Percentiles rank a stretch among this genome's conserved stretches.
Evolutionary conservation across 2,888 invertebrate species (phyloP).

Genomic region (Alloplasta piceator): DNA sequence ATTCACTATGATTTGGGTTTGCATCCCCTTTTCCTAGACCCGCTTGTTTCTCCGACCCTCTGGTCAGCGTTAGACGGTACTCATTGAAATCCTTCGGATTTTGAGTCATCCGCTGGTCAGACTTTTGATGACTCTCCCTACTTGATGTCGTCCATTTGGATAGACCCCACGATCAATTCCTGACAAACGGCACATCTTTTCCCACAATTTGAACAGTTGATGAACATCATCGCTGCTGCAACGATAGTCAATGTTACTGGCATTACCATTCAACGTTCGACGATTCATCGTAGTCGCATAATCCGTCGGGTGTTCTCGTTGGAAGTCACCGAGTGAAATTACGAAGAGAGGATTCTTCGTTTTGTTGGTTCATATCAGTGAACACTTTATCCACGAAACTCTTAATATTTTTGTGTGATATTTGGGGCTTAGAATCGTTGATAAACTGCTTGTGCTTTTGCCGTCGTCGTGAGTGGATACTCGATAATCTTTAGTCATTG

Average conservation of each 20-base stretch:
- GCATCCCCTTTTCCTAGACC: too few species aligned
- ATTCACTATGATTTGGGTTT: too few species aligned
- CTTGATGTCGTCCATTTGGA: slow-evolving; percentile 45
- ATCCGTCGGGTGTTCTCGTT: slow-evolving; percentile 30
- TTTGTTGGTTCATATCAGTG: background rate
- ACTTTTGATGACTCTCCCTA: background rate
- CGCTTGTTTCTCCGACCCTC: too few species aligned
- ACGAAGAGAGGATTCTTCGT: slow-evolving; percentile 34
- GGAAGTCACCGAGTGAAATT: slow-evolving; percentile 28
- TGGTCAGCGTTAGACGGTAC: background rate
- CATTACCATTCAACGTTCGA: slow-evolving; percentile 38
- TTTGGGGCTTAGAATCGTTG: too few species aligned
- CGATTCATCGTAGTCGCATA: background rate
- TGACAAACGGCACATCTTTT: slow-evolving; percentile 52
- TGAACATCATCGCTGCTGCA: background rate
- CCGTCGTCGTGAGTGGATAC: slow-evolving; percentile 22
- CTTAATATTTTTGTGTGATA: background rate
- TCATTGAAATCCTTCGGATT: background rate
- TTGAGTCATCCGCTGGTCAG: background rate
- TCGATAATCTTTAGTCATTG: slow-evolving; percentile 57
- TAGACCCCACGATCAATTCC: slow-evolving; percentile 33
- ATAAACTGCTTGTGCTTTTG: background rate
- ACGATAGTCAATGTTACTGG: background rate
- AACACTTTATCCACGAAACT: too few species aligned
- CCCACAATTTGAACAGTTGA: background rate